Conservation (phyloP, 2,888 invertebrate species). For the Poecilobothrus nobilitatus region DNA sequence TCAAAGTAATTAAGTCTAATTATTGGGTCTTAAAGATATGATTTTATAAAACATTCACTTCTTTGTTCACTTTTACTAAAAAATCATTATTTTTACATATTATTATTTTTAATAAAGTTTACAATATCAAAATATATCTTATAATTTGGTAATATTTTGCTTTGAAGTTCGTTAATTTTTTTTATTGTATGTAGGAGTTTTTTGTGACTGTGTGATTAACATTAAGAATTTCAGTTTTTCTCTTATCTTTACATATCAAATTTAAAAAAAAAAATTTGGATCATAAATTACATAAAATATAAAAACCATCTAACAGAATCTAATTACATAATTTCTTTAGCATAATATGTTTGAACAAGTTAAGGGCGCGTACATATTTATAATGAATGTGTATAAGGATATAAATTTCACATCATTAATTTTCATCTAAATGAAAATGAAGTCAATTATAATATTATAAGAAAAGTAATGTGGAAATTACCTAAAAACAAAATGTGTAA, state of each 20-base stretch:
- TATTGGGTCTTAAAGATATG: too few species aligned
- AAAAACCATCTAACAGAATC: not conserved
- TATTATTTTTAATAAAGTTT: too few species aligned
- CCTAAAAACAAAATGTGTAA: not conserved
- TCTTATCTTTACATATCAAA: not conserved
- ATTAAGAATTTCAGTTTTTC: too few species aligned
- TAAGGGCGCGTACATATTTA: not conserved
- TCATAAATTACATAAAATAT: not conserved
- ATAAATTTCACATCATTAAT: constrained; percentile 6
- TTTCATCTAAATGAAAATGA: not conserved
- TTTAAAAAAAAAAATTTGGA: not conserved
- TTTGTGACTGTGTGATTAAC: too few species aligned
- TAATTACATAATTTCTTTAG: not conserved
- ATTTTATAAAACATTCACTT: too few species aligned
- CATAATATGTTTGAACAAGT: not conserved
- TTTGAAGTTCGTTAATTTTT: too few species aligned
- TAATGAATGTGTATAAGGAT: not conserved
- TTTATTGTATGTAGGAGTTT: too few species aligned
- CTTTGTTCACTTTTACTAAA: too few species aligned
- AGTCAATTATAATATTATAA: constrained; percentile 2
- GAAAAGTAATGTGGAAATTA: not conserved
- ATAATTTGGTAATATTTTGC: too few species aligned
- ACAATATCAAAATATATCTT: too few species aligned
- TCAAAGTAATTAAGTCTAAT: too few species aligned
- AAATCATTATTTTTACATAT: too few species aligned